A percentile compares a stretch with the other conserved stretches of the same genome.
Conservation (phyloP, 2,888 invertebrate genomes). For the Teinopalpus imperialis region DNA sequence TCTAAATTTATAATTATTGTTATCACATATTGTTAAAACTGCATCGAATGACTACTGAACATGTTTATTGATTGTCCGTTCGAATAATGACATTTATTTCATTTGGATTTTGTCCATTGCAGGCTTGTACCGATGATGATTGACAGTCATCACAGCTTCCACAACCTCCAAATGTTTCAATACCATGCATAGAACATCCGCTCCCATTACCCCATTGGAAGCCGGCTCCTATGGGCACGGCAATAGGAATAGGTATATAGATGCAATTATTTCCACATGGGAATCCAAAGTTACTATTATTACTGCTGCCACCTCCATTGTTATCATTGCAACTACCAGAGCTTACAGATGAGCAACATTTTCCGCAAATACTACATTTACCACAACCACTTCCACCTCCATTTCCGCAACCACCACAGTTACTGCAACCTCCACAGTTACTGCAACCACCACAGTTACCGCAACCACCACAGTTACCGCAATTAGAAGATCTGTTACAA, state of each 20-base stretch:
- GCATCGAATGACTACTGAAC: too few relatives aligned
- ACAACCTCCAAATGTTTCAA: constrained; percentile 16
- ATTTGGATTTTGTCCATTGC: constrained; percentile 21
- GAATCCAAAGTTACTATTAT: constrained; percentile 2
- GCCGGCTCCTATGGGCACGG: constrained; percentile 27
- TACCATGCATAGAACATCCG: constrained; percentile 16
- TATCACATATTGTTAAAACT: not conserved
- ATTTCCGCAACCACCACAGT: constrained; percentile 10
- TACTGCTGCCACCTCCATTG: constrained; percentile 3
- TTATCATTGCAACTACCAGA: constrained; percentile 8
- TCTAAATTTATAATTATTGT: not conserved
- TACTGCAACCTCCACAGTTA: constrained; percentile 15
- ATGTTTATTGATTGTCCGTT: constrained; percentile 26
- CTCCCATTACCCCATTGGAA: constrained; percentile 7
- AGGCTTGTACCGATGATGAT: constrained; percentile 17
- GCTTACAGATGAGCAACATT: constrained; percentile 6
- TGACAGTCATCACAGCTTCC: constrained; percentile 22
- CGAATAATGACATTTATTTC: constrained; percentile 32
- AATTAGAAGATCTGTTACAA: constrained; percentile 21
- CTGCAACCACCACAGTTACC: constrained; percentile 21
- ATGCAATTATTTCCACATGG: constrained; percentile 20
- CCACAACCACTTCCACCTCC: constrained; percentile 5
- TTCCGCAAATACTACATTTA: not conserved
- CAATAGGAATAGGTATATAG: constrained; percentile 34
- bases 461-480: constrained; percentile 11